Evolutionary conservation across 2,888 invertebrate species (phyloP).

Genomic region (Melikaiella ostensackeni): DNA sequence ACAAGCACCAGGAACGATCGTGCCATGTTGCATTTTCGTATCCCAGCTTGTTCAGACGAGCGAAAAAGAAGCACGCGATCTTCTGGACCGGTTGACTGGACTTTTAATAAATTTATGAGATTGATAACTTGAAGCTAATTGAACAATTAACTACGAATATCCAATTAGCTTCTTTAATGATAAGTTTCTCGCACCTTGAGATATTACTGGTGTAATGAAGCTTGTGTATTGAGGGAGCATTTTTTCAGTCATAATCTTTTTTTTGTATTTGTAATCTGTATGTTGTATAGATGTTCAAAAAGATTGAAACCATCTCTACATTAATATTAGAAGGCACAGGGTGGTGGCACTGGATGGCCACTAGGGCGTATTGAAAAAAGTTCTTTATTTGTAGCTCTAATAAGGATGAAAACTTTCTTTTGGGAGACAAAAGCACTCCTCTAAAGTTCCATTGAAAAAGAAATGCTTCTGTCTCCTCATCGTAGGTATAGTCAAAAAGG

Average conservation of each 20-base stretch:
- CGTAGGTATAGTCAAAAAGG: too few species aligned
- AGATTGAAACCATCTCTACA: too few species aligned
- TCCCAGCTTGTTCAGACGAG: background rate
- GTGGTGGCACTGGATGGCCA: too few species aligned
- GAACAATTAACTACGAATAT: conserved; percentile 29
- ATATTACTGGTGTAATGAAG: background rate
- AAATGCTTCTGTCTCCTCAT: too few species aligned
- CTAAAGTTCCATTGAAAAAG: too few species aligned
- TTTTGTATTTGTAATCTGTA: too few species aligned
- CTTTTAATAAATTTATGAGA: conserved; percentile 36
- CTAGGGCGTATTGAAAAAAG: too few species aligned
- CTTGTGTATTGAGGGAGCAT: background rate
- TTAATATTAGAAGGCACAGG: too few species aligned
- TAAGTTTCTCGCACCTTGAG: background rate
- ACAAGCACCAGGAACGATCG: conserved; percentile 23
- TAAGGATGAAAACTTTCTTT: too few species aligned
- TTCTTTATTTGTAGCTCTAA: too few species aligned
- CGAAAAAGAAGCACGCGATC: conserved; percentile 18
- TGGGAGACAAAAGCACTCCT: too few species aligned
- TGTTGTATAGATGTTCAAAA: too few species aligned
- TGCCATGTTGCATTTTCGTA: conserved; percentile 35
- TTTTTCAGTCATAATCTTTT: background rate
- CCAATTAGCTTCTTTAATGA: conserved; percentile 27
- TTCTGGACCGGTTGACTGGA: conserved; percentile 23
- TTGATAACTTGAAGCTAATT: conserved; percentile 29